These are phyloP conservation scores for Cathartes aura DNA, from an alignment of 2,113 vertebrate genomes.

Conservation along the genomic window DNA sequence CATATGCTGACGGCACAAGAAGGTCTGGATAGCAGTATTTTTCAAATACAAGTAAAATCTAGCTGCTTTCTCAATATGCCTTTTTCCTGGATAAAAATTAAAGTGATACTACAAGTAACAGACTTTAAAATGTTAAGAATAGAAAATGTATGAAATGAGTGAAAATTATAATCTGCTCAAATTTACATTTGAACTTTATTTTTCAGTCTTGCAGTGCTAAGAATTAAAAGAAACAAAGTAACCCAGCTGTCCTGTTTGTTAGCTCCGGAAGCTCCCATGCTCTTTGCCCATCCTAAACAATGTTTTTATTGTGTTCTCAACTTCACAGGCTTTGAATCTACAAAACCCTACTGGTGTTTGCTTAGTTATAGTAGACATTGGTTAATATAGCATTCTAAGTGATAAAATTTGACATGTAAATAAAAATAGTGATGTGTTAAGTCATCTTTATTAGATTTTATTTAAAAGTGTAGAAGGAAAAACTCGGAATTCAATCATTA, in stretches of 20 bases:
- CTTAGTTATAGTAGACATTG: not conserved
- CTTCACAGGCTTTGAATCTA: not conserved
- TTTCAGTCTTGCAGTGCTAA: not conserved
- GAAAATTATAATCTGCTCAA: not conserved
- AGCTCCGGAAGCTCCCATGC: not conserved
- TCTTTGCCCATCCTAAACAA: not conserved
- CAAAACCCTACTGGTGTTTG: not conserved
- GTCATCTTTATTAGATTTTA: not conserved
- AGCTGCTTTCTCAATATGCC: not conserved
- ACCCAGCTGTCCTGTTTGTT: not conserved
- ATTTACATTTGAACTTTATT: not conserved
- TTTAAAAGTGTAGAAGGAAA: not conserved
- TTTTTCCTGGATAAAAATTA: not conserved
- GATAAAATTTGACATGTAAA: not conserved
- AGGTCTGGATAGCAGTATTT: constrained; percentile 79
- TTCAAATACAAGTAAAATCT: not conserved
- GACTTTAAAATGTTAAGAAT: not conserved
- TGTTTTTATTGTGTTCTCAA: not conserved
- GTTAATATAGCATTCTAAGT: not conserved
- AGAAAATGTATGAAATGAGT: not conserved
- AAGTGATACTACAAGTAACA: not conserved
- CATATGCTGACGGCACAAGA: constrained; percentile 99
- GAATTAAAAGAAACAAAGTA: not conserved
- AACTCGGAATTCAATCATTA: not conserved
- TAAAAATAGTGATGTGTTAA: not conserved